Base-by-base conservation (phyloP, 2,113 vertebrate species). In the Dromaius novaehollandiae region DNA sequence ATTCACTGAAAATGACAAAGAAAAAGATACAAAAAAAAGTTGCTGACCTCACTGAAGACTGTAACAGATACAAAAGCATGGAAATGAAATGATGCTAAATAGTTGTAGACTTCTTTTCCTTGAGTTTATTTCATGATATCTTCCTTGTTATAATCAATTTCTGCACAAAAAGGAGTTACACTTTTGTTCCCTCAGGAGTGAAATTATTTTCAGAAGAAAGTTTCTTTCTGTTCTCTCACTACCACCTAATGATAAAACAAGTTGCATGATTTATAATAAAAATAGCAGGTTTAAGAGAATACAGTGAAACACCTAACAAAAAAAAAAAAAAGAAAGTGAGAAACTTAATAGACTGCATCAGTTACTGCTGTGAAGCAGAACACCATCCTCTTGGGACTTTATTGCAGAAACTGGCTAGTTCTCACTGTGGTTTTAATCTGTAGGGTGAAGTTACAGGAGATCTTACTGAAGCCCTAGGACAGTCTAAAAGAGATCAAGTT, bases 1-100 rank as follows among this genome's bases (percentile, higher is more conserved):
- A 0, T 1, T 24, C 55, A 25, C 30, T 42, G n/a, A 74, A 87
- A 75, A 64, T 46, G 0, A 74, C 5, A n/a, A 18, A 56, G 4
- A 44, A 48, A 63, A 50, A 38, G 0, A 21, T 48, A 42, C 4
- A 12, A 5, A 36, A 84, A 80, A 38, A 44, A 10, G 4, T 22
- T 71, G 7, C 14, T 73, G 51, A 18, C 28, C 61, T 86, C 75
- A 26, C 4, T 55, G 25, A 82, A 50, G 4, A 40, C 6, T 6
- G 21, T 14, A 51, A 66, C 69, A 77, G 9, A 61, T 61, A 44
- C 2, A 8, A 5, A 64, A 42, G 2, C 19, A 9, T 78, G 21
- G n/a, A 32, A 90, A 86, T 50, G 22, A 89, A 50, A 48, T 5
- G 44, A 36, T 32, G 4, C 3, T 44, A 34, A 81, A 65, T 8